These are phyloP conservation scores for Chionoecetes opilio DNA, from an alignment of 1,140 invertebrate species.

Conservation along the genomic window DNA sequence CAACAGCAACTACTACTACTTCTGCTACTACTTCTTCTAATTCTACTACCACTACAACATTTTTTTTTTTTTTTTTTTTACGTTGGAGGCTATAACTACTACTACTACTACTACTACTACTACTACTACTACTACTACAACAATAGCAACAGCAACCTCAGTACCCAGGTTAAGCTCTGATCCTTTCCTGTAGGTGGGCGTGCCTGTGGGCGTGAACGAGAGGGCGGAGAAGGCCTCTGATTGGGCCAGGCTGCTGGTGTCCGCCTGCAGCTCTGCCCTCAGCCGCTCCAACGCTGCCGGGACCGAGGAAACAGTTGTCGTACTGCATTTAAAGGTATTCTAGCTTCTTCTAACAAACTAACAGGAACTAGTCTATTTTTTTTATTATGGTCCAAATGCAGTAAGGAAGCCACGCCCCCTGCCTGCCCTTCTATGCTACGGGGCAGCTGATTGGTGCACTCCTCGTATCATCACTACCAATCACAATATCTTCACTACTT, in stretches of 20 bases:
- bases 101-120: slow-evolving; percentile 29
- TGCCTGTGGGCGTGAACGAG: slow-evolving; percentile 77
- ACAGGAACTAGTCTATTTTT: too few species aligned
- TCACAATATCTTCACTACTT: too few species aligned
- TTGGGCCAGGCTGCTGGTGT: slow-evolving; percentile 83
- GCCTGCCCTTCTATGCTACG: too few species aligned
- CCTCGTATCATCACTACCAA: too few species aligned
- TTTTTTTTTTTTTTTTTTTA: too few species aligned
- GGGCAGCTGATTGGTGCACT: too few species aligned
- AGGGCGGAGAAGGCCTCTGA: slow-evolving; percentile 82
- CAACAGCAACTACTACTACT: slow-evolving; percentile 3
- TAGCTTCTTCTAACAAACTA: too few species aligned
- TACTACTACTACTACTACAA: slow-evolving; percentile 30
- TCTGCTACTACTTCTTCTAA: slow-evolving; percentile 15
- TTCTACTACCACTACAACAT: slow-evolving; percentile 16
- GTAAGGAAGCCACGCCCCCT: too few species aligned
- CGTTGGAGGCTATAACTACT: too few species aligned
- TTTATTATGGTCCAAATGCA: too few species aligned
- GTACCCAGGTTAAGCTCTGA: slow-evolving; percentile 81
- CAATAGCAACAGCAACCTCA: neutral
- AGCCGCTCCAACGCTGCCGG: slow-evolving; percentile 85
- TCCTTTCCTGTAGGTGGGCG: slow-evolving; percentile 81
- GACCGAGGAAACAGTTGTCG: neutral
- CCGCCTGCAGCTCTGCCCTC: slow-evolving; percentile 84
- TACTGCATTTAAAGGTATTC: too few species aligned